Evolutionary conservation across 1,140 invertebrate species (phyloP).

Genomic region (Cotesia vestalis): DNA sequence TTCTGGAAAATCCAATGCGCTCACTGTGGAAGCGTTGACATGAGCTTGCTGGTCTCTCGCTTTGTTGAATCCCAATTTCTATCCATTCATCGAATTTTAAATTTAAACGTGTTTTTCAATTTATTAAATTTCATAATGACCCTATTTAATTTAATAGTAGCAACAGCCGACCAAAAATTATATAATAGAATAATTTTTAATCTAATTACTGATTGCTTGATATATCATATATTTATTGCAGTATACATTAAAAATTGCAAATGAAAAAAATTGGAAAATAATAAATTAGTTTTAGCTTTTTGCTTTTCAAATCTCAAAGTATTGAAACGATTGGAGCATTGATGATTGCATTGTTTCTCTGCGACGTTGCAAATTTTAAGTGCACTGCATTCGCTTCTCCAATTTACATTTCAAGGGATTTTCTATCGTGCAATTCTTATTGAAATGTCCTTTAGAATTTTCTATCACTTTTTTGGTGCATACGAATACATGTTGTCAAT

Average conservation of each 20-base stretch:
- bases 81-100: conserved; percentile 2
- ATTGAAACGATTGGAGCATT: conserved; percentile 43
- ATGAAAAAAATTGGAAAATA: not conserved
- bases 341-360: conserved; percentile 60
- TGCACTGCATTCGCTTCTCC: conserved; percentile 46
- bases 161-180: too few relatives aligned
- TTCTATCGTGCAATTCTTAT: conserved; percentile 36
- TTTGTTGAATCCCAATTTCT: conserved; percentile 20
- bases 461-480: conserved; percentile 5
- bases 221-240: not conserved
- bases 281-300: not conserved
- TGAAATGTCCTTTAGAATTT: conserved; percentile 25
- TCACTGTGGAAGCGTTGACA: not conserved
- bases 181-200: too few relatives aligned
- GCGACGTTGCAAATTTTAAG: conserved; percentile 54
- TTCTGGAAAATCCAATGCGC: conserved; percentile 22
- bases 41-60: conserved; percentile 11
- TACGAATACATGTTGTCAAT: not conserved
- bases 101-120: not conserved
- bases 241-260: not conserved
- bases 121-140: not conserved
- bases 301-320: not conserved
- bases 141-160: too few relatives aligned
- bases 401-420: conserved; percentile 46
- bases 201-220: too few relatives aligned